These are phyloP conservation scores for Eupleurogrammus muticus DNA, from an alignment of 2,797 vertebrate genomes.

Conservation along the genomic window DNA sequence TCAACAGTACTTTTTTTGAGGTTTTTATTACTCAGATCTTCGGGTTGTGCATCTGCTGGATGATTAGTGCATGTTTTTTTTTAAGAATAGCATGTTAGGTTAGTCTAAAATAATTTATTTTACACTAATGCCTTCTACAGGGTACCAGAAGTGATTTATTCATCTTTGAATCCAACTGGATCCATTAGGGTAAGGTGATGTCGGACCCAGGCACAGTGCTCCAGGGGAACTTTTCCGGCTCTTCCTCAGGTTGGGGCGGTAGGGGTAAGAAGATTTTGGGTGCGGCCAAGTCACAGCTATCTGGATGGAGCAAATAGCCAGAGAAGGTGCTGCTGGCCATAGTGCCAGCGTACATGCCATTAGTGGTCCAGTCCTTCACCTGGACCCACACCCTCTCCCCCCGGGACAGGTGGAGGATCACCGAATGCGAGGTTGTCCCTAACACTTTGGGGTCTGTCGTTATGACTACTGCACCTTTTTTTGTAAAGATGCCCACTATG, in stretches of 20 bases:
- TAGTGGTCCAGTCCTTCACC: conserved; percentile 60
- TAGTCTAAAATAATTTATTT: conserved; percentile 14
- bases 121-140: neutral
- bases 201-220: fast-evolving
- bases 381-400: conserved; percentile 76
- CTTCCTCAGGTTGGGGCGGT: fast-evolving
- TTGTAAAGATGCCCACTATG: conserved; percentile 76
- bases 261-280: neutral
- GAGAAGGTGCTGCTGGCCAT: conserved; percentile 79
- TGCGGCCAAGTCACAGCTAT: conserved; percentile 61
- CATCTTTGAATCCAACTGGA: neutral
- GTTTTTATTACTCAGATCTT: neutral
- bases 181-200: neutral
- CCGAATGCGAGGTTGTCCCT: conserved; percentile 64
- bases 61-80: neutral
- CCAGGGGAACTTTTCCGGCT: conserved; percentile 34
- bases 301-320: conserved; percentile 76
- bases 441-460: conserved; percentile 53
- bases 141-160: neutral
- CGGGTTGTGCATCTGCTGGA: neutral
- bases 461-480: conserved; percentile 64
- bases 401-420: conserved; percentile 67
- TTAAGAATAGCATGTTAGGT: neutral
- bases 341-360: conserved; percentile 60
- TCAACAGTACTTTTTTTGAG: neutral